Conservation (phyloP, 2,113 vertebrate genomes). For the Paracanthobrama guichenoti region DNA sequence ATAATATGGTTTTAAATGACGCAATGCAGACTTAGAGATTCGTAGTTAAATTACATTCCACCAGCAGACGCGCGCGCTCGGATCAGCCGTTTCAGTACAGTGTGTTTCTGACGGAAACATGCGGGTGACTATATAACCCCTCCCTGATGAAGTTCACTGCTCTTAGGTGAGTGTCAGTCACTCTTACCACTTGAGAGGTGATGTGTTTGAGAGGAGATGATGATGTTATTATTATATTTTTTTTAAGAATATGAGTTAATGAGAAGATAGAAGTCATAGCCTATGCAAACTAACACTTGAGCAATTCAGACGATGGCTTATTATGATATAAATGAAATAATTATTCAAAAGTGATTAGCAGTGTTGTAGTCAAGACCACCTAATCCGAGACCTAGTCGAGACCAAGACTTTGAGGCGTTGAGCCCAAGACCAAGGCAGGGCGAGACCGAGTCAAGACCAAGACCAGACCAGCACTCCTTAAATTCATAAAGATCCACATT, state of each 20-base stretch:
- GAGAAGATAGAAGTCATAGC: background rate
- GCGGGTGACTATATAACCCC: background rate
- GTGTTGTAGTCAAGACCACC: too few relatives aligned
- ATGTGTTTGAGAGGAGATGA: background rate
- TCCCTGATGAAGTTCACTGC: background rate
- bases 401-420: too few relatives aligned
- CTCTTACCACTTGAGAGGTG: background rate
- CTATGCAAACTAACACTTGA: background rate
- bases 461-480: too few relatives aligned
- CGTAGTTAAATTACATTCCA: background rate
- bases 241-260: background rate
- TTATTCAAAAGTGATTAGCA: background rate
- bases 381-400: too few relatives aligned
- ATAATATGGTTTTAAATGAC: background rate
- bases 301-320: background rate
- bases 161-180: conserved; percentile 2
- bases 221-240: background rate
- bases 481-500: too few relatives aligned
- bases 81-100: background rate
- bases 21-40: background rate
- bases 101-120: conserved; percentile 4
- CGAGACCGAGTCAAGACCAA: too few relatives aligned
- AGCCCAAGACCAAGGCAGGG: too few relatives aligned
- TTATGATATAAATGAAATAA: background rate
- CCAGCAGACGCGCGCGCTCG: background rate